Conservation (phyloP, 35 echinoderm and acorn worm genomes). For the Amphiura filiformis region DNA sequence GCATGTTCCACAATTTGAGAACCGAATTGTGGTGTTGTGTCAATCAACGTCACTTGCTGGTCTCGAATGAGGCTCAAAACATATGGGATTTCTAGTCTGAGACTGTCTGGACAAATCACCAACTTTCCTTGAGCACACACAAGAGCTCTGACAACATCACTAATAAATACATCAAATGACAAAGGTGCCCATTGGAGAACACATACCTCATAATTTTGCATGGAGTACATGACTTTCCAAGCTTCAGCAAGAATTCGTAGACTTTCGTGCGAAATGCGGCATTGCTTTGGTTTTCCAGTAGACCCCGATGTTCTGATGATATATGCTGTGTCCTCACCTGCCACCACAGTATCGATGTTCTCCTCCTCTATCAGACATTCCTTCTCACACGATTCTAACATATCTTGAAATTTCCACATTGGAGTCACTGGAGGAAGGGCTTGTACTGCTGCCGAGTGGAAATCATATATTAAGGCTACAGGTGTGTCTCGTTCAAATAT, state of each 20-base stretch:
- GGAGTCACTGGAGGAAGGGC: background rate
- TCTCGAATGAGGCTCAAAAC: constrained; percentile 5
- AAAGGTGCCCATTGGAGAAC: background rate
- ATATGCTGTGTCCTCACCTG: constrained; percentile 7
- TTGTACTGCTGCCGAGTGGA: background rate
- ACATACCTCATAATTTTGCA: background rate
- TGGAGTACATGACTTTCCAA: background rate
- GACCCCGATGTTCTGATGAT: constrained; percentile 1
- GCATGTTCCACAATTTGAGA: background rate
- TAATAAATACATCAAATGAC: background rate
- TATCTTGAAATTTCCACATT: background rate
- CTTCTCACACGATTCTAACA: background rate
- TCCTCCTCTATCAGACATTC: background rate
- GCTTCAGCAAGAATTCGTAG: background rate
- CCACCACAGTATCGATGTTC: background rate
- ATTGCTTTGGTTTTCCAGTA: background rate
- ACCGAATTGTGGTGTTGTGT: constrained; percentile 16
- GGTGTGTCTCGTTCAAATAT: background rate
- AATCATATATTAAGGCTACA: background rate
- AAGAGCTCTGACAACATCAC: background rate
- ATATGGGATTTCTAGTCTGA: constrained; percentile 3
- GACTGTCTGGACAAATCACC: constrained; percentile 9
- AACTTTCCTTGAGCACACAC: constrained; percentile 2
- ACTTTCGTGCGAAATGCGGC: background rate
- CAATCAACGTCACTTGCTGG: background rate